Conservation (phyloP, 2,888 invertebrate genomes). For the Limnephilus auricula region DNA sequence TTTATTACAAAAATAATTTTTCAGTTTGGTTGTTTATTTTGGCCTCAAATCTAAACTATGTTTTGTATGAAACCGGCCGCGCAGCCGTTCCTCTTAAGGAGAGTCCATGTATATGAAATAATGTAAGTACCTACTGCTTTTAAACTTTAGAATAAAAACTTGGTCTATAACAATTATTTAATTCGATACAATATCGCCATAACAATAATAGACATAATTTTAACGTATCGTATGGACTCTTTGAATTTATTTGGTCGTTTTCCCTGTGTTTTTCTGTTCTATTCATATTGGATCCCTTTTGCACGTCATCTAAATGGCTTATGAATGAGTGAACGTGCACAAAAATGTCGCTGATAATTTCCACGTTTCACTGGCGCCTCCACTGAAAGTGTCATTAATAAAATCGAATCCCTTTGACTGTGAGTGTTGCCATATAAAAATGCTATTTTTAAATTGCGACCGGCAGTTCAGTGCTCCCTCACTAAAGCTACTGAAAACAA, state of each 20-base stretch:
- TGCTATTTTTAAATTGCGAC: constrained; percentile 27
- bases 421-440: constrained; percentile 29
- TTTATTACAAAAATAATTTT: too few relatives aligned
- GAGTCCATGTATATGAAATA: too few relatives aligned
- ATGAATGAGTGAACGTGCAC: background rate
- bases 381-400: constrained; percentile 29
- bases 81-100: too few relatives aligned
- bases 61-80: too few relatives aligned
- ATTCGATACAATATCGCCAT: background rate
- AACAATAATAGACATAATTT: background rate
- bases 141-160: background rate
- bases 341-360: constrained; percentile 15
- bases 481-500: background rate
- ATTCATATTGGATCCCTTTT: background rate
- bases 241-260: background rate
- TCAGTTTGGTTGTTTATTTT: too few relatives aligned
- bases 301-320: background rate
- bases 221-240: background rate
- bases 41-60: too few relatives aligned
- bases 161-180: background rate
- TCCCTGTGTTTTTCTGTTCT: background rate
- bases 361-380: constrained; percentile 15
- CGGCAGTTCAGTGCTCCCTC: constrained; percentile 29
- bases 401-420: constrained; percentile 37
- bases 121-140: background rate